A percentile compares a stretch with the other conserved stretches of the same genome.
Evolutionary conservation across 2,113 vertebrate species (phyloP).

Genomic region (Dolichotis patagonum): DNA sequence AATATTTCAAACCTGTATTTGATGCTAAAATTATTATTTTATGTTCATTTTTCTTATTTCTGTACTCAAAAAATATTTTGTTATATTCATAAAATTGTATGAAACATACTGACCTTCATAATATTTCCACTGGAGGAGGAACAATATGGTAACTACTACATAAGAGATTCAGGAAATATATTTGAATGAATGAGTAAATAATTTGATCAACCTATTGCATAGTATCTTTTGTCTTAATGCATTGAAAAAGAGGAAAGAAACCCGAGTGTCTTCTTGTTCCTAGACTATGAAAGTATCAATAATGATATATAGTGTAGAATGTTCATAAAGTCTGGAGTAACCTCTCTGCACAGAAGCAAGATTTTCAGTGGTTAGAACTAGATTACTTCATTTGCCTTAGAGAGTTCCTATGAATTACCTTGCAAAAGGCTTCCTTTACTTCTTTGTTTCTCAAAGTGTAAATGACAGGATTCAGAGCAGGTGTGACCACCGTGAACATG

Average conservation of each 20-base stretch:
- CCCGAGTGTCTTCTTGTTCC: background rate
- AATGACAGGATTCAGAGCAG: slow-evolving; percentile 77
- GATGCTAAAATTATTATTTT: background rate
- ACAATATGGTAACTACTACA: background rate
- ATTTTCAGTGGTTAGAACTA: background rate
- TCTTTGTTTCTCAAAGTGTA: slow-evolving; percentile 75
- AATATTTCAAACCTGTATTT: background rate
- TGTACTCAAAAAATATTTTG: background rate
- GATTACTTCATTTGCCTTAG: background rate
- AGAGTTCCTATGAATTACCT: background rate
- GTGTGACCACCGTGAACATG: slow-evolving; percentile 72
- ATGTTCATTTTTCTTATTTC: background rate
- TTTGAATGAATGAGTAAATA: background rate
- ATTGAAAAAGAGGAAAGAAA: background rate
- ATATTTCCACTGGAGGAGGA: background rate
- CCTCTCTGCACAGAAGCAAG: background rate
- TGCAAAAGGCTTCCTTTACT: slow-evolving; percentile 74
- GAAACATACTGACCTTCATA: background rate
- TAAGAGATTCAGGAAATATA: background rate
- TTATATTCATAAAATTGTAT: background rate
- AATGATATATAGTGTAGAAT: background rate
- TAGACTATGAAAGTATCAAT: background rate
- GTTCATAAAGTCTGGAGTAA: background rate
- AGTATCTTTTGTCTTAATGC: background rate
- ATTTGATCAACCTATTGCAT: background rate